Percentiles rank a stretch among this genome's conserved stretches.
Conservation (phyloP, 1,140 invertebrate genomes). For the Drosophila triauraria region DNA sequence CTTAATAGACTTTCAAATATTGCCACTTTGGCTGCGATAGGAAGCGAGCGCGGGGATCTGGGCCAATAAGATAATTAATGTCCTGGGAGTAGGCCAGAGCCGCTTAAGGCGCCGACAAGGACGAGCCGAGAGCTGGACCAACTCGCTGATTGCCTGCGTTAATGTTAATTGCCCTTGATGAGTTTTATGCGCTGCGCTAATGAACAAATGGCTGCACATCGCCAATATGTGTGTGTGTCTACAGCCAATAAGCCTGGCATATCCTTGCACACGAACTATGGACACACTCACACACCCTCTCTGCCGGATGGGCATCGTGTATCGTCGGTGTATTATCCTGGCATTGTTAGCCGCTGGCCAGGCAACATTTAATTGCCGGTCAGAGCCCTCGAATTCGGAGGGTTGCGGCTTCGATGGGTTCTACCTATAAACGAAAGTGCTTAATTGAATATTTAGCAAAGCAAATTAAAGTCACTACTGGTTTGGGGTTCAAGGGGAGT, state of each 20-base stretch:
- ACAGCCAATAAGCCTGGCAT: conserved; percentile 6
- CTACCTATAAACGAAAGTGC: conserved; percentile 21
- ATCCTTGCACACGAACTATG: conserved; percentile 37
- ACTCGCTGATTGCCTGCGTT: conserved; percentile 75
- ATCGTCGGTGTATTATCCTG: conserved; percentile 6
- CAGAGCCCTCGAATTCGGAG: conserved; percentile 27
- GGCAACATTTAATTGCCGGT: conserved; percentile 64
- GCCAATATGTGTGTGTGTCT: conserved; percentile 56
- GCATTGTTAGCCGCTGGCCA: conserved; percentile 24
- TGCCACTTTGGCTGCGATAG: conserved; percentile 61
- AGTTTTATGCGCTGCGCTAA: conserved; percentile 81
- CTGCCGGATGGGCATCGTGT: not conserved
- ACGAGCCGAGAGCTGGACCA: conserved; percentile 17
- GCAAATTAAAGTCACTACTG: conserved; percentile 41
- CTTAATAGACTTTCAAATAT: conserved; percentile 84
- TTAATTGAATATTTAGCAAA: conserved; percentile 68
- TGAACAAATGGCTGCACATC: conserved; percentile 81
- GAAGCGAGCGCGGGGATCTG: conserved; percentile 27
- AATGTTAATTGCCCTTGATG: conserved; percentile 83
- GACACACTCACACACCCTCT: not conserved
- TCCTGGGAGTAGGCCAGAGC: conserved; percentile 55
- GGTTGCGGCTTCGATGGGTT: not conserved
- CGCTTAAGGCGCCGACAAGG: conserved; percentile 58
- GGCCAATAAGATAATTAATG: conserved; percentile 80
- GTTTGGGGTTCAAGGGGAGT: not conserved